phyloP scores from a whole-genome alignment of 2,797 vertebrate genomes.

The Zenarchopterus dispar region DNA sequence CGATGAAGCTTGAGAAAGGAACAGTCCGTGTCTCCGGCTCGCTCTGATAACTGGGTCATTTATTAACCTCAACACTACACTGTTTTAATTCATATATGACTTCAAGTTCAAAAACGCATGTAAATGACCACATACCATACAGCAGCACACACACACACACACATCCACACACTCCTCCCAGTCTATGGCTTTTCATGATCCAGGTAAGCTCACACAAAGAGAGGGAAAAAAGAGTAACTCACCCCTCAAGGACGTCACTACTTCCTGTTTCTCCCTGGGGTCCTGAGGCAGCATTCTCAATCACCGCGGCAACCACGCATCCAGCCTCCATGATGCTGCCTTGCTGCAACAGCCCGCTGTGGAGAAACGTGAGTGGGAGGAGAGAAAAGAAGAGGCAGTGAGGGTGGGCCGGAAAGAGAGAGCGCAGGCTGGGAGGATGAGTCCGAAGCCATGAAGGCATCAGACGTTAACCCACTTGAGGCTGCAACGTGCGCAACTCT shows the following conservation, averaged over 20 bases:
- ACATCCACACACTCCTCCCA: slow-evolving; percentile 18
- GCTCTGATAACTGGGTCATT: slow-evolving; percentile 16
- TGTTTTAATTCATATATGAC: slow-evolving; percentile 22
- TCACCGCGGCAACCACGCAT: slow-evolving; percentile 83
- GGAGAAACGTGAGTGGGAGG: slow-evolving; percentile 61
- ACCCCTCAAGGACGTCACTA: slow-evolving; percentile 83
- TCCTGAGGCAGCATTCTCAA: slow-evolving; percentile 78
- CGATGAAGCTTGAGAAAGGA: slow-evolving; percentile 1
- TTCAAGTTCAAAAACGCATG: slow-evolving; percentile 26
- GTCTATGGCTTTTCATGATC: slow-evolving; percentile 22
- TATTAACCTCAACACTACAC: slow-evolving; percentile 4
- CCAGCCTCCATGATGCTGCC: slow-evolving; percentile 84
- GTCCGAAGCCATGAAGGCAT: slow-evolving; percentile 47
- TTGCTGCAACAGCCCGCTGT: slow-evolving; percentile 80
- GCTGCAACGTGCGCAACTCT: slow-evolving; percentile 48
- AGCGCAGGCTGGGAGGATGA: slow-evolving; percentile 41
- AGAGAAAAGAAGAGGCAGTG: slow-evolving; percentile 27
- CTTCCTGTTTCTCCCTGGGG: slow-evolving; percentile 78
- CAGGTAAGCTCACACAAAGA: slow-evolving; percentile 36
- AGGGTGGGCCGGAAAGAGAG: slow-evolving; percentile 22
- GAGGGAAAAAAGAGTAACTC: slow-evolving; percentile 56
- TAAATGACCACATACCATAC: slow-evolving; percentile 3
- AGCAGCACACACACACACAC: not conserved
- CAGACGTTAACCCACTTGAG: slow-evolving; percentile 71
- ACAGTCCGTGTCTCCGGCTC: not conserved